phyloP scores from a whole-genome alignment of 1,140 invertebrate species.

The Orchestia grillus region DNA sequence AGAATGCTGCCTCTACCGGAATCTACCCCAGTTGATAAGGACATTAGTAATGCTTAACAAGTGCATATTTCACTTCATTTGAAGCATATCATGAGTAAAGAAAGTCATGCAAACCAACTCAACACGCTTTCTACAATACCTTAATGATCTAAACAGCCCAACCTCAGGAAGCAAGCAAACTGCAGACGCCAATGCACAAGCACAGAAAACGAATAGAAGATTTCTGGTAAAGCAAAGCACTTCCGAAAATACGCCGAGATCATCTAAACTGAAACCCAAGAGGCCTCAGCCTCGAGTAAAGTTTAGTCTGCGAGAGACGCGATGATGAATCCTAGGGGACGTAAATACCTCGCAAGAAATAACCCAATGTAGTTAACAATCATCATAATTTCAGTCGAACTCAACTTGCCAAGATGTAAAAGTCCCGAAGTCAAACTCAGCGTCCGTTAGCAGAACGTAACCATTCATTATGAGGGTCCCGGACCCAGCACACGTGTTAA shows the following conservation, averaged over 20 bases:
- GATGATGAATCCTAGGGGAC: neutral
- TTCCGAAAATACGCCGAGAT: neutral
- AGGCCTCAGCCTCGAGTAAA: neutral
- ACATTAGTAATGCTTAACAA: neutral
- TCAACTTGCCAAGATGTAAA: neutral
- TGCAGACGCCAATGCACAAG: neutral
- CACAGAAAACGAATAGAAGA: neutral
- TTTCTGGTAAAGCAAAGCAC: neutral
- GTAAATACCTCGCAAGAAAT: neutral
- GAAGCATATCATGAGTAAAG: neutral
- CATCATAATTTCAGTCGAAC: neutral
- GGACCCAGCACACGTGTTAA: neutral
- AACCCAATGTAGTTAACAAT: neutral
- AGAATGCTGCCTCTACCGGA: neutral
- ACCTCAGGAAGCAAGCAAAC: neutral
- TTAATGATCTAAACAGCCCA: neutral
- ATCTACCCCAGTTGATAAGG: neutral
- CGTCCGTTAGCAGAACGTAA: neutral
- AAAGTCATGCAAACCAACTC: neutral
- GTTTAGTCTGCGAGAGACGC: neutral
- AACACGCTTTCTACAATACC: neutral
- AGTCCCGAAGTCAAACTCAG: neutral
- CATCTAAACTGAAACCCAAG: neutral
- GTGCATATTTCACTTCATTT: neutral
- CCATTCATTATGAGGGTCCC: neutral